Evolutionary conservation across 1,140 invertebrate genomes (phyloP).

Genomic region (Drosophila setifemur): DNA sequence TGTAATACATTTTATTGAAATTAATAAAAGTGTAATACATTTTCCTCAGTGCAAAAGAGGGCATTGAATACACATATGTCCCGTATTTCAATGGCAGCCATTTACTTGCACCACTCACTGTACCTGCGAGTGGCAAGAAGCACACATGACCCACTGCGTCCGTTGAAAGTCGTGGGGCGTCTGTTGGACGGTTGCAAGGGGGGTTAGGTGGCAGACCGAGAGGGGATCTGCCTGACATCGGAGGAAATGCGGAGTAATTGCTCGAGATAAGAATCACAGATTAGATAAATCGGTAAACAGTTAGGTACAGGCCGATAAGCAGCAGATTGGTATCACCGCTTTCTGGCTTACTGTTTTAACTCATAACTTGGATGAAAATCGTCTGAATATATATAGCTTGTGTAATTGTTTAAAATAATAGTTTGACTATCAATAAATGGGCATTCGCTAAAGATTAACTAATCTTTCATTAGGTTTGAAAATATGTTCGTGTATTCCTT

Average conservation of each 20-base stretch:
- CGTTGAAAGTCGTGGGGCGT: conserved; percentile 8
- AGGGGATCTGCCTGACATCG: neutral
- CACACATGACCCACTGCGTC: conserved; percentile 11
- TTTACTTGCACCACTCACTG: conserved; percentile 7
- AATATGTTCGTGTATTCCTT: neutral
- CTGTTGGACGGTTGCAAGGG: neutral
- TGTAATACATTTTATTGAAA: neutral
- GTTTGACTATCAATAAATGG: neutral
- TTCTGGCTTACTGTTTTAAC: conserved; percentile 11
- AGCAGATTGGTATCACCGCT: conserved; percentile 34
- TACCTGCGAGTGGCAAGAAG: neutral
- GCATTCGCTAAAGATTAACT: neutral
- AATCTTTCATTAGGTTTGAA: too few species aligned
- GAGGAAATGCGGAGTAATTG: conserved; percentile 46
- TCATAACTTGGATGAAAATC: conserved; percentile 7
- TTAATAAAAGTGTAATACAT: too few species aligned
- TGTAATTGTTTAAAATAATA: neutral
- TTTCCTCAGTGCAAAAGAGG: neutral
- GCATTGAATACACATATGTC: conserved; percentile 16
- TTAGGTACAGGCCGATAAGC: conserved; percentile 35
- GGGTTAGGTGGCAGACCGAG: neutral
- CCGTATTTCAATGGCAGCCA: conserved; percentile 17
- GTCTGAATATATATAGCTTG: neutral
- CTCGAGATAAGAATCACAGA: conserved; percentile 53
- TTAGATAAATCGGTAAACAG: conserved; percentile 61